Base-by-base conservation (phyloP, 2,888 invertebrate genomes). In the Acronicta leporina region DNA sequence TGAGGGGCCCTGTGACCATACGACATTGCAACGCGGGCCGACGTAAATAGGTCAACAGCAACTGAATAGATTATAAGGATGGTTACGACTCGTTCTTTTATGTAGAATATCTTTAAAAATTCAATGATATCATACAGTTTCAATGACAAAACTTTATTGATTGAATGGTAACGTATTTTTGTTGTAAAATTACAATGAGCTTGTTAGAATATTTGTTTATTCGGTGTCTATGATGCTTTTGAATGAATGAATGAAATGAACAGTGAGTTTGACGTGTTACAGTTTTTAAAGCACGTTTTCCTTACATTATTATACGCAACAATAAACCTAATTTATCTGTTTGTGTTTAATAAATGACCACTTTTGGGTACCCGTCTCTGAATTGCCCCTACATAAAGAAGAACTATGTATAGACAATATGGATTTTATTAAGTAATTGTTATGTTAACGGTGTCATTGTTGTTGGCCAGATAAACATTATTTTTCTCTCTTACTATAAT, bases 41-140 rank as follows among this genome's bases (percentile, higher is more conserved):
- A 47, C 56, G 74, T 75, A 84, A 75, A 79, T 83, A 77, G 84
- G 84, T 75, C 83, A 81, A 33, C 61, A 55, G 49, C 57, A 60
- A 78, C 57, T 75, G 79, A 79, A 80, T 80, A 80, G 75, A 71
- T 79, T 77, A 80, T 76, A 70, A 80, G 68, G 64, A 80, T 80
- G 72, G 76, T 63, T 56, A 63, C 68, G 59, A 76, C 53, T 59
- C 47, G 63, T 64, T 72, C 71, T 72, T 58, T 75, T 69, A 72
- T 66, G 45, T 63, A 62, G 60, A 46, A 51, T 52, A 53, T 59
- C 66, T 73, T 77, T 68, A 65, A 71, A 75, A 68, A 68, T 74
- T 75, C 65, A 71, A 73, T 65, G 62, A 65, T 71, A 71, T 63
- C 56, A 58, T 49, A 71, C 56, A 59, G 44, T 71, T 53, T 67